Evolutionary conservation across 1,140 invertebrate species (phyloP), one percentile per base, ranked within the genome.

Genomic region (Drosophila serrata): DNA sequence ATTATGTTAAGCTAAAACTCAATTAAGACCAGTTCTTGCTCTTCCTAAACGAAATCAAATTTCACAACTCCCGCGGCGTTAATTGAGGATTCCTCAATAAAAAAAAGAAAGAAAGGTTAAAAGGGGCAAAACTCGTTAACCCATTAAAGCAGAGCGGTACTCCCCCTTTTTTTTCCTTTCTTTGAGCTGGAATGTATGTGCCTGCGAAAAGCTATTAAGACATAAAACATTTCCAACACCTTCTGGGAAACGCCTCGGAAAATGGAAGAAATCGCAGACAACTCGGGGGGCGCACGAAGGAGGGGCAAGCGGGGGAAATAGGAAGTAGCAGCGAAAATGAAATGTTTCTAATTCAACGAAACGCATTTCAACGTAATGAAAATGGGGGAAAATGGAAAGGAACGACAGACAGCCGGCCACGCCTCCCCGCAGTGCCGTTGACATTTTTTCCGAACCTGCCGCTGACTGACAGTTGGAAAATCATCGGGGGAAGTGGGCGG

Each of bases 181-280:
- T 33, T 35, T 24, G 37, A n/a, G 31, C 51, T 15, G 35, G 27
- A 49, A 51, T 46, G 45, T 49, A 40, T 49, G 48, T 42, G 37
- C 42, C 42, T 55, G 67, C 69, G 37, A 57, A 77, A 69, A 58
- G 73, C 84, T 88, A 88, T 88, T 88, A 88, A 88, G 84, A 88
- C 81, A 88, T 88, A 81, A 90, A 84, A 81, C 77, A 88, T 90
- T 88, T 90, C 69, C 69, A 88, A 88, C 81, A 88, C 85, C 84
- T 88, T 75, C 65, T 63, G 24, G 70, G 35, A 64, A 55, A 82
- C 65, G 82, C 82, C 37, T 77, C 39, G 42, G 9, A 63, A 73
- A 80, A 33, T 33, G 48, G 35, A 46, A 46, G 42, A 40, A 51
- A 24, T 17, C 9, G 45, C 31, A 27, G 22, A 35, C 40, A 59